phyloP scores from a whole-genome alignment of 2,888 invertebrate species.

The Autographa pulchrina region DNA sequence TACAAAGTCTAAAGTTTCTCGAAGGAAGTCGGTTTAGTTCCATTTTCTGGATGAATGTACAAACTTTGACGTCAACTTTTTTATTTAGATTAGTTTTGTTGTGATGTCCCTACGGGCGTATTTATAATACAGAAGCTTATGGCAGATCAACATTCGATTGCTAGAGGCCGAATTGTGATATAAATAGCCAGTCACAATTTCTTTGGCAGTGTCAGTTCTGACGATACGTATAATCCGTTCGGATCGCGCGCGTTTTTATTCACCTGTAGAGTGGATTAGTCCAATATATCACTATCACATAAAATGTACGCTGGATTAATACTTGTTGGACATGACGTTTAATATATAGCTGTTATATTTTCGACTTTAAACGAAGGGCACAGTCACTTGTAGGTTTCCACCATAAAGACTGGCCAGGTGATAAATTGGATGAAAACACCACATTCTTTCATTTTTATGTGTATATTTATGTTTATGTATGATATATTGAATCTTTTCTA shows the following conservation, averaged over 20 bases:
- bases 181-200: conserved; percentile 37
- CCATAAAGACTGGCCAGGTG: conserved; percentile 47
- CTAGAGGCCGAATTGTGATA: conserved; percentile 10
- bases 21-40: conserved; percentile 15
- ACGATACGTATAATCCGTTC: conserved; percentile 30
- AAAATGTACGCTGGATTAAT: conserved; percentile 16
- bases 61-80: conserved; percentile 40
- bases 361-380: conserved; percentile 26
- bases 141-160: conserved; percentile 19
- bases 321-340: conserved; percentile 37
- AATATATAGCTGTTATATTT: conserved; percentile 31
- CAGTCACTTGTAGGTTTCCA: conserved; percentile 30
- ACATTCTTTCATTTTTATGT: no score
- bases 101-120: conserved; percentile 17
- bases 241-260: conserved; percentile 44
- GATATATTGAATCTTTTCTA: conserved; percentile 39
- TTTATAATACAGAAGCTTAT: conserved; percentile 18
- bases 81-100: conserved; percentile 44
- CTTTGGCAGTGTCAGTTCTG: conserved; percentile 30
- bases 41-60: conserved; percentile 20
- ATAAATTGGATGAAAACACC: conserved; percentile 43
- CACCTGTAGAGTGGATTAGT: conserved; percentile 54
- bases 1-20: conserved; percentile 11
- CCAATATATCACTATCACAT: conserved; percentile 30
- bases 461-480: conserved; percentile 40